phyloP scores from a whole-genome alignment of 92 coral and sea anemone species.

The Porites rus region DNA sequence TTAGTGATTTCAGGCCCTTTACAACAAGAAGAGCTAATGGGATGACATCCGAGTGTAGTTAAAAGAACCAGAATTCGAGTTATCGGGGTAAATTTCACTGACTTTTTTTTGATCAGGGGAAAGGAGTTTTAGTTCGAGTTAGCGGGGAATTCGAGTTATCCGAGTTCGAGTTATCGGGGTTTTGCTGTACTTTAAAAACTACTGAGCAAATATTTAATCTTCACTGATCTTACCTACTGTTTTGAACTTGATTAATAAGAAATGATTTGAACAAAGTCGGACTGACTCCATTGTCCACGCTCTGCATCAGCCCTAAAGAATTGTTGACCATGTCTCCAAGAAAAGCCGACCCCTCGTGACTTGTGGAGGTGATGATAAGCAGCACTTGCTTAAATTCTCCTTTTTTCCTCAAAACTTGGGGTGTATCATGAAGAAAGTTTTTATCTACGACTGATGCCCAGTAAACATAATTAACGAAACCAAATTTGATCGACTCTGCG shows the following conservation, averaged over 20 bases:
- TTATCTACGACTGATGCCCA: slow-evolving; percentile 67
- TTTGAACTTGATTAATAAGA: neutral
- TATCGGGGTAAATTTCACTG: too few species aligned
- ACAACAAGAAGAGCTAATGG: too few species aligned
- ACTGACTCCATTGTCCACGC: slow-evolving; percentile 22
- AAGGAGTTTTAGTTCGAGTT: too few species aligned
- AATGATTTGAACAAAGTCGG: slow-evolving; percentile 30
- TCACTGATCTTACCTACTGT: slow-evolving; percentile 3
- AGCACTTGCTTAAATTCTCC: slow-evolving; percentile 46
- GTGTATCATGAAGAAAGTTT: slow-evolving; percentile 47
- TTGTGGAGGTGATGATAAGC: slow-evolving; percentile 55
- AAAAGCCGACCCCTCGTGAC: slow-evolving; percentile 28
- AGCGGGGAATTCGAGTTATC: too few species aligned
- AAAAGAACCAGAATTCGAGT: too few species aligned
- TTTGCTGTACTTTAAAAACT: too few species aligned
- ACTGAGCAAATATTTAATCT: too few species aligned
- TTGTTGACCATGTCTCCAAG: neutral
- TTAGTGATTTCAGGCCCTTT: too few species aligned
- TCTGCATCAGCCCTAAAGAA: slow-evolving; percentile 24
- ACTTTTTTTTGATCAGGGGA: too few species aligned
- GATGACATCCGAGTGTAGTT: too few species aligned
- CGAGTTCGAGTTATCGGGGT: too few species aligned
- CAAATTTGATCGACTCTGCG: neutral
- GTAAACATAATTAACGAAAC: neutral
- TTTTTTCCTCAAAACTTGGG: slow-evolving; percentile 30